Base-by-base conservation (phyloP, 1,140 invertebrate species). In the Saccostrea echinata region DNA sequence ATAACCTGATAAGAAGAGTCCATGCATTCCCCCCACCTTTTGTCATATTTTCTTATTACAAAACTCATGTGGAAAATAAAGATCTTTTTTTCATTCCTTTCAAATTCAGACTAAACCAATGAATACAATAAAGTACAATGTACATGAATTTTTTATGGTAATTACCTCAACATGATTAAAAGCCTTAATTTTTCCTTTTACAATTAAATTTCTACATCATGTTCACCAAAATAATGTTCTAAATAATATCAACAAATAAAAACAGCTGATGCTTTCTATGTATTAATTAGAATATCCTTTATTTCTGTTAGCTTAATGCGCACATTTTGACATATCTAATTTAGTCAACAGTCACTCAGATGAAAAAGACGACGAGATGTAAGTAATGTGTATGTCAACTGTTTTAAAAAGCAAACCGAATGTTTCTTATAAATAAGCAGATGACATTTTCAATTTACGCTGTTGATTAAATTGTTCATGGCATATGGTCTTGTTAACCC, bases 371-470 rank as follows among this genome's bases (percentile, higher is more conserved):
- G 33, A 76, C 68, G 33, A 76, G 27, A 9, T 30, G 13, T 13
- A 33, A 76, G 9, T 33, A 30, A 43, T 43, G 43, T 16, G 27
- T 76, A 33, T 76, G 27, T 76, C 68, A 76, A 13, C 68, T 76
- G 27, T 76, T 30, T 33, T 30, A 30, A 76, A 76, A 76, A 76
- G 68, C 68, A 76, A 76, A 76, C 27, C 3, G 68, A 76, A 13
- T 76, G 68, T 76, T 76, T 76, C 68, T 76, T 76, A 76, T 76
- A 76, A 76, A 76, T 76, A 76, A 76, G 24, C 30, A 33, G 68
- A 33, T 76, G 68, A 76, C 68, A 76, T 30, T 76, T 76, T 76
- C 68, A 76, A 76, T 76, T 76, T 76, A 76, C 13, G 16, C 24
- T 30, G 68, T 76, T 76, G 68, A 76, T 30, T 76, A 30, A 76